Evolutionary conservation across 1,140 invertebrate genomes (phyloP), one percentile per base, ranked within the genome.

Genomic region (Varroa destructor): DNA sequence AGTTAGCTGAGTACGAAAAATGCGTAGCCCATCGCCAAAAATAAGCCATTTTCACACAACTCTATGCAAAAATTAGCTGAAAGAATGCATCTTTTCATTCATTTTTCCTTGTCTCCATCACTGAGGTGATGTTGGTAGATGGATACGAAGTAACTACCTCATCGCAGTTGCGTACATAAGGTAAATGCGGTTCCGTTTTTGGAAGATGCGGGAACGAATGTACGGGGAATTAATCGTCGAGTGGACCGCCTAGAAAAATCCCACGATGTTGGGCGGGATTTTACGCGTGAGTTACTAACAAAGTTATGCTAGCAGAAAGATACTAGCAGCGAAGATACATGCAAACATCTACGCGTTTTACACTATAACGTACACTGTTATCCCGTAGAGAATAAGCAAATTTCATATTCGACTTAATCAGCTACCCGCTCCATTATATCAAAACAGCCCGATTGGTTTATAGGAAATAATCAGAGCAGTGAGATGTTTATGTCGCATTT

Each of bases 121-220:
- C 3, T 12, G 25, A 36, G 57, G 12, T 3, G 14, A 37, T 36
- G 14, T 67, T 46, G 40, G 14, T 37, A 43, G 36, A 25, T 37
- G 40, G 61, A 8, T 67, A 43, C 0, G 61, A 67, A 8, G 40
- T 37, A 46, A 67, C 61, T 8, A 36, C 61, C 1, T 67, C 61
- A 12, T 67, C 61, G n/a, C 37, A 25, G 25, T 67, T 5, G 61
- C 61, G 1, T 67, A 36, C 61, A 67, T 67, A 40, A 67, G 12
- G 2, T 14, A 40, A 2, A 67, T 67, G 61, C 61, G 14, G 12
- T 37, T 67, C 37, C 61, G 61, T 25, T 67, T 67, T 37, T 37
- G 12, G 5, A 37, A 67, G 8, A 37, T 1, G 12, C 61, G 40
- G 46, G 61, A 67, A 37, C 40, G 46, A 25, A 14, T 67, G 10